These are phyloP conservation scores for Pampus argenteus DNA, from an alignment of 2,797 vertebrate genomes.

Conservation along the genomic window DNA sequence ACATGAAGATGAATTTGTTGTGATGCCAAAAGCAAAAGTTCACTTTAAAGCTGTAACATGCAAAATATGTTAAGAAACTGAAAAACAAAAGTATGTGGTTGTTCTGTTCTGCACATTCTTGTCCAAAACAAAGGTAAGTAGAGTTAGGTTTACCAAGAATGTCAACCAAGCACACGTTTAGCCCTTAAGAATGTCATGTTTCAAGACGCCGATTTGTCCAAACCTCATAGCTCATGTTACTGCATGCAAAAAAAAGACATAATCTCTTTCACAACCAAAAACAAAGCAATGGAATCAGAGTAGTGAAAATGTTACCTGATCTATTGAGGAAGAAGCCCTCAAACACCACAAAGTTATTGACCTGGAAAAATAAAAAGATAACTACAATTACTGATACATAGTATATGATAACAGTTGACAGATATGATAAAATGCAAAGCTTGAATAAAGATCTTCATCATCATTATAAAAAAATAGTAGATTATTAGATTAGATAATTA, in stretches of 20 bases:
- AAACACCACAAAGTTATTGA: conserved; percentile 97
- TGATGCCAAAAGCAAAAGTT: conserved; percentile 27
- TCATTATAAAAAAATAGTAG: no score
- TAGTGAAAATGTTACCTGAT: conserved; percentile 78
- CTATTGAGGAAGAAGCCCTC: conserved; percentile 92
- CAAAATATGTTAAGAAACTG: conserved; percentile 5
- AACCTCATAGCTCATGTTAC: neutral
- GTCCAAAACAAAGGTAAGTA: neutral
- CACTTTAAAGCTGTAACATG: conserved; percentile 24
- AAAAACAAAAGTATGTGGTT: conserved; percentile 3
- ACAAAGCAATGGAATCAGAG: neutral
- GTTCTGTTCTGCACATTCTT: neutral
- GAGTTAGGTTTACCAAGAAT: neutral
- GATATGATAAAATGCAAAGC: no score
- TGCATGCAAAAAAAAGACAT: neutral
- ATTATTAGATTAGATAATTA: no score
- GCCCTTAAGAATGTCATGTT: neutral
- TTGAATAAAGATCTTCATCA: no score
- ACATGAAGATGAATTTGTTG: conserved; percentile 2
- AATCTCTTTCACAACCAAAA: neutral
- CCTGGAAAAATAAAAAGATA: conserved; percentile 77
- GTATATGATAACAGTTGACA: neutral
- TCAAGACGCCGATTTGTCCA: neutral
- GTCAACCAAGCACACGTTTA: neutral
- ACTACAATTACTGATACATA: neutral